Conservation (phyloP, 2,797 vertebrate species). For the Falco berigora region DNA sequence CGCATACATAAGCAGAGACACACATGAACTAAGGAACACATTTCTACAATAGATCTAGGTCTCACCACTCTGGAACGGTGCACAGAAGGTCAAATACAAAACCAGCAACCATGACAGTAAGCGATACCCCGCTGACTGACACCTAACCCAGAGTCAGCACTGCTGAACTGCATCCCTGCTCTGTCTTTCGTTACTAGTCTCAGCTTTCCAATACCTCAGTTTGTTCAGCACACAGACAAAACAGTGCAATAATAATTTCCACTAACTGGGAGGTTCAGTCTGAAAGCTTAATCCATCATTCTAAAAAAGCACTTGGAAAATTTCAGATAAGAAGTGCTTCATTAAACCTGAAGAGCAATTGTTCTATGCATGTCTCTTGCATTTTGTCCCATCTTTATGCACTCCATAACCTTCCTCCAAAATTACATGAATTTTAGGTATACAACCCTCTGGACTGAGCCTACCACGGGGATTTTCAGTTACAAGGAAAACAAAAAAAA, state of each 20-base stretch:
- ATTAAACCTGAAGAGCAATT: constrained; percentile 28
- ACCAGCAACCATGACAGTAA: background rate
- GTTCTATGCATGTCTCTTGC: background rate
- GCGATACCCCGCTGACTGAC: background rate
- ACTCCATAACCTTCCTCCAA: background rate
- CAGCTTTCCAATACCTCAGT: background rate
- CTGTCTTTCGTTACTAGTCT: background rate
- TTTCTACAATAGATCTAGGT: background rate
- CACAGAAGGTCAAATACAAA: background rate
- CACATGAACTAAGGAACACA: background rate
- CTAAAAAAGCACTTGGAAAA: background rate
- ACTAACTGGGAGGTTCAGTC: background rate
- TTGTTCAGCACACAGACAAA: background rate
- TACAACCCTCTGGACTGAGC: background rate
- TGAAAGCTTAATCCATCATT: constrained; percentile 45
- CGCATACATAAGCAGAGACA: background rate
- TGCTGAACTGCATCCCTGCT: background rate
- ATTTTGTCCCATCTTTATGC: background rate
- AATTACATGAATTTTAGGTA: background rate
- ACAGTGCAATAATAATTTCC: background rate
- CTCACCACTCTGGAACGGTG: background rate
- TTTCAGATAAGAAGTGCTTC: background rate
- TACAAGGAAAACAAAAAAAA: background rate
- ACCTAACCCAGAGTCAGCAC: background rate
- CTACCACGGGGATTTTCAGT: background rate